Percentiles rank a stretch among this genome's conserved stretches.
Conservation (phyloP, 92 coral and sea anemone genomes). For the Porites divaricata region DNA sequence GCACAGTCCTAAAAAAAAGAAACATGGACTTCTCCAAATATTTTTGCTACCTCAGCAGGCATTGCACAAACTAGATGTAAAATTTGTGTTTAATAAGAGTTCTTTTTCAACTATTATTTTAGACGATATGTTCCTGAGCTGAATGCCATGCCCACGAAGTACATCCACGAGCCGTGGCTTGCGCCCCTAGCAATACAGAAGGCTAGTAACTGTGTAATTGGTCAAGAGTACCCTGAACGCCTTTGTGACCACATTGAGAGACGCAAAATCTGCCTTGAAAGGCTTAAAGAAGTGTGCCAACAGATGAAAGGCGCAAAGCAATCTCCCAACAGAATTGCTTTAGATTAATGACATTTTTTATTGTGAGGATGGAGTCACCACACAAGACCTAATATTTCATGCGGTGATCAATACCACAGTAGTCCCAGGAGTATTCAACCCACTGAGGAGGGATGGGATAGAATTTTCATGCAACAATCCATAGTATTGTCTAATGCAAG, state of each 20-base stretch:
- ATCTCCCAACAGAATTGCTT: background rate
- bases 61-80: background rate
- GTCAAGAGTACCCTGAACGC: conserved; percentile 84
- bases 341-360: background rate
- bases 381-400: background rate
- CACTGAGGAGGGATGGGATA: background rate
- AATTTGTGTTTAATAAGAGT: background rate
- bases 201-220: conserved; percentile 82
- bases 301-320: conserved; percentile 41
- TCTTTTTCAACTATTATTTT: background rate
- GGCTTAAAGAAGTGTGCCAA: conserved; percentile 68
- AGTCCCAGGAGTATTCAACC: no score
- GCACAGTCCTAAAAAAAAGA: no score
- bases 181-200: conserved; percentile 78
- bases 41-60: no score
- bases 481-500: no score
- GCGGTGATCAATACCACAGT: background rate
- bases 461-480: background rate
- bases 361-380: no score
- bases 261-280: conserved; percentile 68
- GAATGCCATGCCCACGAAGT: conserved; percentile 79
- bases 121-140: conserved; percentile 94
- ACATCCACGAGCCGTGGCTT: conserved; percentile 92
- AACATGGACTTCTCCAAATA: no score
- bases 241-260: conserved; percentile 72